These are phyloP conservation scores for Lanistes nyassanus DNA, from an alignment of 1,140 invertebrate genomes.

Conservation along the genomic window DNA sequence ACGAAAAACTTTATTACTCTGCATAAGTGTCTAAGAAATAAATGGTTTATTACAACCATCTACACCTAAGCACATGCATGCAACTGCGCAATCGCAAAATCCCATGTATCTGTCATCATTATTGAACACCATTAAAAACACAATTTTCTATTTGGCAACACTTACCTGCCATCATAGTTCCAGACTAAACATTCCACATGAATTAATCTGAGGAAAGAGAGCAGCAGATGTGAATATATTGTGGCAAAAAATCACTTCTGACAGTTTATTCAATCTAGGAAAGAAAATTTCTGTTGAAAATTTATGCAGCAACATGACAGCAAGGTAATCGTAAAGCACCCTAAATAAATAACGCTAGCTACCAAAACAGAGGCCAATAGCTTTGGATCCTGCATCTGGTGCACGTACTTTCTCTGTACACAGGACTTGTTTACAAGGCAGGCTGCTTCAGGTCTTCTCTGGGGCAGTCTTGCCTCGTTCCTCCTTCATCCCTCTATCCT, in stretches of 20 bases:
- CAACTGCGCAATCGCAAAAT: background rate
- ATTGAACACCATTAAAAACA: background rate
- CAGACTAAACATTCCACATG: conserved; percentile 69
- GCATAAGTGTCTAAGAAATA: background rate
- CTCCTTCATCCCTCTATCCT: background rate
- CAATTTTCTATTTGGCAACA: background rate
- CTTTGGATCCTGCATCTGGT: no score
- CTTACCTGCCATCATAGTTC: conserved; percentile 66
- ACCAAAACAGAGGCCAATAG: no score
- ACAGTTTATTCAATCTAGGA: background rate
- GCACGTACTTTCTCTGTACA: no score
- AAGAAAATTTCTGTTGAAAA: background rate
- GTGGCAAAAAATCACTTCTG: background rate
- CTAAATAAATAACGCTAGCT: no score
- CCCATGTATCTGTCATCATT: no score
- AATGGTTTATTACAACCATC: no score
- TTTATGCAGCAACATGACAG: background rate
- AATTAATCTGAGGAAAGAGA: conserved; percentile 55
- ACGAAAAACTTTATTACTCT: background rate
- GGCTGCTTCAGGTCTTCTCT: no score
- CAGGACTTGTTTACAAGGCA: no score
- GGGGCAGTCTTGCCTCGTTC: no score
- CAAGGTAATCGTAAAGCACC: background rate
- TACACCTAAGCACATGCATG: background rate
- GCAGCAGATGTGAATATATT: conserved; percentile 19